Base-by-base conservation (phyloP, 1,140 invertebrate genomes). In the Hydropsyche tenuis region DNA sequence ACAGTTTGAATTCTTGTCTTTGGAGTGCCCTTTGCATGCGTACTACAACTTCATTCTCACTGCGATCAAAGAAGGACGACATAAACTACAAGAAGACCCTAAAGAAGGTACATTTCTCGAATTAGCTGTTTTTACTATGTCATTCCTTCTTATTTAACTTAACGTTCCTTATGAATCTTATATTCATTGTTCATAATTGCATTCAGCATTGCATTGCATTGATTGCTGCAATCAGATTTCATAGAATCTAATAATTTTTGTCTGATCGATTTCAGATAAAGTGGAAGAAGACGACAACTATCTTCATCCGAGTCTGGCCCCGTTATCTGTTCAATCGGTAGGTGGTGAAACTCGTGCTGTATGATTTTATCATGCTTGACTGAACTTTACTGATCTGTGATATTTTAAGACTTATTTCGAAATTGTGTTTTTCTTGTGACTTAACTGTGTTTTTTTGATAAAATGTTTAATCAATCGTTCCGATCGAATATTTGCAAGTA, bases 1-100 rank as follows among this genome's bases (percentile, higher is more conserved):
- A 1, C 94, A 97, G 83, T 99, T 99, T 86, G 87, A 92, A 63
- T 99, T 99, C 84, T 86, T 99, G 18, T 92, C 93, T 46, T 94
- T 94, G 81, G 93, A 95, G 76, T 89, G 94, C 72, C 80, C 85
- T 0, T 84, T 99, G 16, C 91, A 99, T 86, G 90, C 91, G 0
- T 99, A 98, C 85, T 99, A 99, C 82, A 92, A 92, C 77, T 91
- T 92, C 80, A 81, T 99, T 0, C 86, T 96, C 18, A 86, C 86
- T 11, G 89, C 92, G 5, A 94, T 98, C 63, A 95, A 96, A 81
- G 87, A 87, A 77, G 93, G 93, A 43, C 91, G 90, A 79, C 97
- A 95, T 80, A 88, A 88, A 80, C 88, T 70, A 73, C 82, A 80
- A 37, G 83, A 87, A 80, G 81, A 83, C 71, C 80, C 83, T 72